Conservation (phyloP, 1,140 invertebrate genomes). For the Saccostrea echinata region DNA sequence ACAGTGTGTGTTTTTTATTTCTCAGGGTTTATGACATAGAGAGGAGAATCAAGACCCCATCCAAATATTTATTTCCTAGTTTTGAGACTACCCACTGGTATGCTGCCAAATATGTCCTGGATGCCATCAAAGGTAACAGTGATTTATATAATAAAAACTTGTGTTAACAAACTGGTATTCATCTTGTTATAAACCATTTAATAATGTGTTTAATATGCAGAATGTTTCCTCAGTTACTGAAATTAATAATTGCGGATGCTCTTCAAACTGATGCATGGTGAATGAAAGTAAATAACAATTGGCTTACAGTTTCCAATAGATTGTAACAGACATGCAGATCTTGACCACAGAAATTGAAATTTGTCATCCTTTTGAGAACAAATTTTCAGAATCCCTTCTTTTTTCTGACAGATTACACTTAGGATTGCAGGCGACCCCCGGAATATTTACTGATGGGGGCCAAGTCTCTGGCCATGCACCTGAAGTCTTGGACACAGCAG, state of each 20-base stretch:
- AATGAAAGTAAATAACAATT: no score
- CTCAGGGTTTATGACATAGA: conserved; percentile 93
- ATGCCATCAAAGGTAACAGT: conserved; percentile 84
- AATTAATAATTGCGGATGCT: no score
- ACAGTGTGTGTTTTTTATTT: conserved; percentile 55
- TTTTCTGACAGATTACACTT: conserved; percentile 69
- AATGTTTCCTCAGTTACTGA: no score
- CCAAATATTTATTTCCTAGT: conserved; percentile 91
- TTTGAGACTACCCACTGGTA: conserved; percentile 95
- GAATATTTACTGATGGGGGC: conserved; percentile 84
- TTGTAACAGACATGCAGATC: background rate
- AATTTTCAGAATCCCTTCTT: background rate
- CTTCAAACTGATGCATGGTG: no score
- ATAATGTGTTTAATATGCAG: no score
- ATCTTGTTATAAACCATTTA: no score
- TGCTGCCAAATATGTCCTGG: conserved; percentile 88
- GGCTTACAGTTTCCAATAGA: no score
- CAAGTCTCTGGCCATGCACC: conserved; percentile 83
- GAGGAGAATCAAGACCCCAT: conserved; percentile 88
- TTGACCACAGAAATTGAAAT: background rate
- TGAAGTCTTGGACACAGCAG: conserved; percentile 87
- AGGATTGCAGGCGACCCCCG: conserved; percentile 77
- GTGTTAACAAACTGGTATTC: no score
- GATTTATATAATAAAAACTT: no score
- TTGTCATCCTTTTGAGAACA: no score